phyloP scores from a whole-genome alignment of 2,797 vertebrate genomes.

The Sylvia borin region DNA sequence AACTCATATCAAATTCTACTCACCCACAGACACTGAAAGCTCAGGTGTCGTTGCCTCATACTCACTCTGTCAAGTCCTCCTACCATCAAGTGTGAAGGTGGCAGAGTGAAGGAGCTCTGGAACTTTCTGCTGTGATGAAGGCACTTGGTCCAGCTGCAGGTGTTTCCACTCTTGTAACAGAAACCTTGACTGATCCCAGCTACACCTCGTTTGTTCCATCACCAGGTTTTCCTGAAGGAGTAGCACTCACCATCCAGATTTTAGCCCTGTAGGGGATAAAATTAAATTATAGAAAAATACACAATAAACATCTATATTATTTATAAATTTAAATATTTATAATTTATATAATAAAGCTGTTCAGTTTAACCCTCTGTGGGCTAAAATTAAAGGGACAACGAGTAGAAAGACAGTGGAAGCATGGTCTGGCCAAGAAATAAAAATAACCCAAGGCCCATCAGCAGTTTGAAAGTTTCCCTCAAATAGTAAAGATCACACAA shows the following conservation, averaged over 20 bases:
- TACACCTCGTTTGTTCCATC: background rate
- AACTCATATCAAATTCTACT: background rate
- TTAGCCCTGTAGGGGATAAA: background rate
- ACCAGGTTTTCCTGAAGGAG: background rate
- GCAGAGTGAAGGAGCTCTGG: fast-evolving
- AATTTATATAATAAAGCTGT: too few species aligned
- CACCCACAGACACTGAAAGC: background rate
- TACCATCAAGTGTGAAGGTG: fast-evolving
- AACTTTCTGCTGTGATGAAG: background rate
- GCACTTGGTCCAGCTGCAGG: background rate
- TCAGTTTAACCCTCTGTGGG: background rate
- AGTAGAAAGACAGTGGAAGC: background rate
- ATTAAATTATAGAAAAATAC: background rate
- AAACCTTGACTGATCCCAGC: background rate
- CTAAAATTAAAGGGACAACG: background rate
- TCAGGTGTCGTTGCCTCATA: background rate
- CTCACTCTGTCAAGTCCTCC: background rate
- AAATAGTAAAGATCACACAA: background rate
- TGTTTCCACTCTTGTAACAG: background rate
- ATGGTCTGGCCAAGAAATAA: background rate
- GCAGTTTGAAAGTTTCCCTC: background rate
- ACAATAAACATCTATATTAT: background rate
- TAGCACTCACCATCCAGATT: background rate
- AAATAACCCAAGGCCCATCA: too few species aligned
- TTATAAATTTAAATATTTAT: background rate